These are phyloP conservation scores for Anoplophora glabripennis DNA, from an alignment of 1,140 invertebrate genomes.

Conservation along the genomic window DNA sequence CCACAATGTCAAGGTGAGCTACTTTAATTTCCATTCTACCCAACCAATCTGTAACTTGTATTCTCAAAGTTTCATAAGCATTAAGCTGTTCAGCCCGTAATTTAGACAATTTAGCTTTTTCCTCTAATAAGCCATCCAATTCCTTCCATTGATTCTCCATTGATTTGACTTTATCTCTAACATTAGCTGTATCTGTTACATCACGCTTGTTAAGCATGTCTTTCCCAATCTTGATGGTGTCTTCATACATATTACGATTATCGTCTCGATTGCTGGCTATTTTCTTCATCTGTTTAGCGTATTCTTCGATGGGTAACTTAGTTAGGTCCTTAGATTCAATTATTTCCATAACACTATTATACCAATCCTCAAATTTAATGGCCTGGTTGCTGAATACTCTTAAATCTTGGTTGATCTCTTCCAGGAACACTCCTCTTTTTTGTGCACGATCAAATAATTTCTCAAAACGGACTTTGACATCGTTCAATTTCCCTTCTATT, in stretches of 20 bases:
- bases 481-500: constrained; percentile 82
- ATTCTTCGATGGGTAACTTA: constrained; percentile 67
- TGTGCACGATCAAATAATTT: constrained; percentile 77
- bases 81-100: constrained; percentile 78
- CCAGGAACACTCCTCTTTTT: constrained; percentile 76
- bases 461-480: constrained; percentile 80
- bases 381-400: constrained; percentile 70
- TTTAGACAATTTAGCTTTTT: constrained; percentile 78
- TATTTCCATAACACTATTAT: constrained; percentile 68
- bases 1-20: constrained; percentile 72
- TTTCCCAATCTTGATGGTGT: constrained; percentile 76
- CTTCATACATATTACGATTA: constrained; percentile 62
- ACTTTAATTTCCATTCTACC: constrained; percentile 73
- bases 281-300: constrained; percentile 61
- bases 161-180: constrained; percentile 85
- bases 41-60: constrained; percentile 85
- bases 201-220: constrained; percentile 84
- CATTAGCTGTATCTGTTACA: constrained; percentile 78
- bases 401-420: constrained; percentile 73
- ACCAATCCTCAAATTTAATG: constrained; percentile 67
- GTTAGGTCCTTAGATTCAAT: constrained; percentile 71
- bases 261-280: constrained; percentile 44
- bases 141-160: constrained; percentile 88
- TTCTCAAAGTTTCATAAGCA: constrained; percentile 80
- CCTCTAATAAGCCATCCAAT: constrained; percentile 72